Evolutionary conservation across 2,113 vertebrate species (phyloP), one percentile per base, ranked within the genome.

Genomic region (Lepus timidus): DNA sequence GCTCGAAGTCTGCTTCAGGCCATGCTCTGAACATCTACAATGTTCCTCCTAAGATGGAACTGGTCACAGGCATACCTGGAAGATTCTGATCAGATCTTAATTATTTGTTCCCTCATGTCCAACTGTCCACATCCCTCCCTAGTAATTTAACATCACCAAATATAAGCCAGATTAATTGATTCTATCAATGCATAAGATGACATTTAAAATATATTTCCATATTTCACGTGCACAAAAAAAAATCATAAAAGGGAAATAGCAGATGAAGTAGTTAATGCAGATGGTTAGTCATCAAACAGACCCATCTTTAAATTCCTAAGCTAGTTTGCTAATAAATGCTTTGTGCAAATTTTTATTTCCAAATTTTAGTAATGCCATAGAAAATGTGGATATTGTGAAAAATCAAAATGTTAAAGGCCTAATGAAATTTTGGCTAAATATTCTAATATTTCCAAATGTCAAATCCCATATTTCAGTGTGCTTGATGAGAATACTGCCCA

Each of bases 361-460:
- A 58, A 82, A 76, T 93, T 83, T 61, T 76, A 80, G 36, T 12
- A 52, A 85, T 14, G 75, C 25, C 17, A 39, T 67, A 6, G 82
- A 65, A 80, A 39, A 10, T 90, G 44, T 71, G 55, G 44, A 31
- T 20, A 93, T 62, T 88, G 64, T 65, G 27, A 86, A 86, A 85
- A 23, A 49, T 55, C 44, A 71, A 81, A 90, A 75, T 73, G 13
- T 55, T 82, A 7, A 84, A 85, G 1, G 17, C 39, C 76, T 82
- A 90, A 58, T 64, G 4, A 96, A 95, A 81, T 81, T 88, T 78
- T 92, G 33, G 17, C 20, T 90, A 44, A 68, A 52, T 85, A 75
- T 49, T 79, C 51, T 81, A 85, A 78, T 67, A 95, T 36, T n/a
- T 13, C 44, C 74, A 64, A 86, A 91, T 79, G 55, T 68, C 74